A percentile compares a stretch with the other conserved stretches of the same genome.
Conservation (phyloP, 2,888 invertebrate genomes). For the Drosophila histrio region DNA sequence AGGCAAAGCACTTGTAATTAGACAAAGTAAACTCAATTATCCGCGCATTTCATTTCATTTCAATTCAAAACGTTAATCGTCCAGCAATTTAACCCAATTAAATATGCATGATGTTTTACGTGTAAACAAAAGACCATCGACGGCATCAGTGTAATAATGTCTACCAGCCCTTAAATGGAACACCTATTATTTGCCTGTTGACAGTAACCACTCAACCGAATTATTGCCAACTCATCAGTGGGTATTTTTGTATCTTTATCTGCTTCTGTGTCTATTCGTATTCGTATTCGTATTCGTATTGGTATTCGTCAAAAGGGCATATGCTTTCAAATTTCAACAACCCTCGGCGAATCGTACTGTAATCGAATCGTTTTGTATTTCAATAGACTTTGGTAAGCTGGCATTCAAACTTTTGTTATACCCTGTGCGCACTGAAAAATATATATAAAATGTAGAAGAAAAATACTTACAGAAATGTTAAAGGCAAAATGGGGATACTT, state of each 20-base stretch:
- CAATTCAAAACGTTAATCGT: constrained; percentile 72
- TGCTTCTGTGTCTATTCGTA: constrained; percentile 30
- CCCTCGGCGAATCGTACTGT: constrained; percentile 38
- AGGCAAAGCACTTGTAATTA: constrained; percentile 59
- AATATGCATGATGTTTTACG: constrained; percentile 70
- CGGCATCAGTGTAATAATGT: constrained; percentile 51
- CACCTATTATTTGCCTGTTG: constrained; percentile 77
- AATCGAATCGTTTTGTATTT: constrained; percentile 58
- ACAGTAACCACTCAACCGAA: constrained; percentile 77
- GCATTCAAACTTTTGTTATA: not conserved
- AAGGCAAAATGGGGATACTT: not conserved
- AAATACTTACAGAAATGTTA: not conserved
- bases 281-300: constrained; percentile 21
- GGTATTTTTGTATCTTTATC: constrained; percentile 72
- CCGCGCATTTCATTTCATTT: constrained; percentile 65
- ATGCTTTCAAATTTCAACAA: constrained; percentile 60
- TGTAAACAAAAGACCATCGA: constrained; percentile 75
- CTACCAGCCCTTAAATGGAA: constrained; percentile 59
- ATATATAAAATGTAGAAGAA: not conserved
- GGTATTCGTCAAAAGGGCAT: constrained; percentile 52
- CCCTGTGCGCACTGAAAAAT: not conserved
- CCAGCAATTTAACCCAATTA: constrained; percentile 77
- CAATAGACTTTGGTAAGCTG: constrained; percentile 41
- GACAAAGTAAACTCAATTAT: constrained; percentile 77
- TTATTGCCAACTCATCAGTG: constrained; percentile 77